These are phyloP conservation scores for Pygocentrus nattereri DNA, from an alignment of 2,797 vertebrate species.

Conservation along the genomic window DNA sequence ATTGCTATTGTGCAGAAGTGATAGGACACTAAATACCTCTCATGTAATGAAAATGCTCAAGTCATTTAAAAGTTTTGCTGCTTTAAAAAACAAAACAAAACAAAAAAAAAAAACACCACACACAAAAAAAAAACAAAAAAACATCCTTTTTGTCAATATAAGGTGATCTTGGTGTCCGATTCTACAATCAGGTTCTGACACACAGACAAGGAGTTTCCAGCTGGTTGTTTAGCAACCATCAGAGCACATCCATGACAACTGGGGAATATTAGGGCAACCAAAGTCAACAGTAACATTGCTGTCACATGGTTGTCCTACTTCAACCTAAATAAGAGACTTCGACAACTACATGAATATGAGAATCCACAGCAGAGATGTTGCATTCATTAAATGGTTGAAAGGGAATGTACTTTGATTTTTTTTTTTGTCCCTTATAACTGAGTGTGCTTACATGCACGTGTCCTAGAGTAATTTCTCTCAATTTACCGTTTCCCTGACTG, in stretches of 20 bases:
- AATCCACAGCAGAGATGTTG: conserved; percentile 5
- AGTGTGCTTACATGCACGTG: conserved; percentile 1
- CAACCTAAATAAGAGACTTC: background rate
- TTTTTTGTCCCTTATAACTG: conserved; percentile 3
- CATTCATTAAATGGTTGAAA: background rate
- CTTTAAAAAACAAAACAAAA: no score
- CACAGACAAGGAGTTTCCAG: background rate
- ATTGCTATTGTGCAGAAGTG: conserved; percentile 22
- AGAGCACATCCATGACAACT: conserved; percentile 24
- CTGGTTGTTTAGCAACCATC: conserved; percentile 24
- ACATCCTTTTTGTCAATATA: conserved; percentile 43
- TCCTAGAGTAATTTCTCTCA: conserved; percentile 35
- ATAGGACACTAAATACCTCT: conserved; percentile 37
- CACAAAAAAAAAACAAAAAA: no score
- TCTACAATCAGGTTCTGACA: background rate
- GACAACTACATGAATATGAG: background rate
- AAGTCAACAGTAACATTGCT: background rate
- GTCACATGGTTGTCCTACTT: background rate
- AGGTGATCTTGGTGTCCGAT: conserved; percentile 33
- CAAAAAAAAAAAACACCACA: no score
- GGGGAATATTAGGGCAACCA: background rate
- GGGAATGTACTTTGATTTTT: conserved; percentile 5
- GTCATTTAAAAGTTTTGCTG: conserved; percentile 49
- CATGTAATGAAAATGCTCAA: conserved; percentile 49
- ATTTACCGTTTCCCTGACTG: conserved; percentile 79